A percentile compares a stretch with the other conserved stretches of the same genome.
phyloP scores from a whole-genome alignment of 2,888 invertebrate genomes.

The Galerucella calmariensis region DNA sequence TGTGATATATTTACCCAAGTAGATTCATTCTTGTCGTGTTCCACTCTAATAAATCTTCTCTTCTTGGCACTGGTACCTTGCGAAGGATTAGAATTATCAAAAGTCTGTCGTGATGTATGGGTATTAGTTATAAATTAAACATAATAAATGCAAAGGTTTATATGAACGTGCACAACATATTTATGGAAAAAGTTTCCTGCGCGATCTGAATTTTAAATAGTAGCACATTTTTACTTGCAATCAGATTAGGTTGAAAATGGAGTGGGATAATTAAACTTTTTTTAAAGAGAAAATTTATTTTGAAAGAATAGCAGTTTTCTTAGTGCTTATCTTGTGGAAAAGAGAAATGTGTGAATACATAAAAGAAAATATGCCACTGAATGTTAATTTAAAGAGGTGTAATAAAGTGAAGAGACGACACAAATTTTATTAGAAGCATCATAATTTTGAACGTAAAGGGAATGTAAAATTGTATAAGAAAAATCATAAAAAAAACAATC shows the following conservation, averaged over 20 bases:
- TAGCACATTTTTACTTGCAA: neutral
- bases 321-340: neutral
- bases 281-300: neutral
- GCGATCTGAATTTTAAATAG: conserved; percentile 1
- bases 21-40: conserved; percentile 20
- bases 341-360: neutral
- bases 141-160: conserved; percentile 12
- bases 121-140: conserved; percentile 19
- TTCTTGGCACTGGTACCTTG: conserved; percentile 4
- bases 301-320: neutral
- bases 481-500: too few species aligned
- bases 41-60: conserved; percentile 12
- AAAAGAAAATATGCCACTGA: neutral
- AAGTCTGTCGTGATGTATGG: conserved; percentile 14
- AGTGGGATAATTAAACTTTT: neutral
- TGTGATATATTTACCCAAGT: conserved; percentile 15
- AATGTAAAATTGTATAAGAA: too few species aligned
- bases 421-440: too few species aligned
- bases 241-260: conserved; percentile 5
- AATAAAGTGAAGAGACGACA: too few species aligned
- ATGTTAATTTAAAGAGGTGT: neutral
- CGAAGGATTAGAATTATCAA: conserved; percentile 16
- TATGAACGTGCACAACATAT: conserved; percentile 9
- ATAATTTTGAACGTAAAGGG: too few species aligned
- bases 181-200: conserved; percentile 9